Percentiles rank a stretch among this genome's conserved stretches.
Evolutionary conservation across 2,888 invertebrate genomes (phyloP).

Genomic region (Terebella lapidaria): DNA sequence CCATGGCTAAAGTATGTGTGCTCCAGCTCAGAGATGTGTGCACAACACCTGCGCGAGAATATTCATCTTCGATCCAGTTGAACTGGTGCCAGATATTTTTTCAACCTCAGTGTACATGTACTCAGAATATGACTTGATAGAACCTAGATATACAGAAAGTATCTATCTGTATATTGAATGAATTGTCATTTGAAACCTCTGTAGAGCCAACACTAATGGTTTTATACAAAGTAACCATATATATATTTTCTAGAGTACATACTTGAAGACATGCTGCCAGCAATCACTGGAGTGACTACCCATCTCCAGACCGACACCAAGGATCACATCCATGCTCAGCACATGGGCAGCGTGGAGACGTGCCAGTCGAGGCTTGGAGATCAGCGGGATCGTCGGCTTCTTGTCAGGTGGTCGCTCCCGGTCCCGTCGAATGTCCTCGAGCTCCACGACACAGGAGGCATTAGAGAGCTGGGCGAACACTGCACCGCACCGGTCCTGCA

Average conservation of each 20-base stretch:
- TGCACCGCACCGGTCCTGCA: conserved; percentile 85
- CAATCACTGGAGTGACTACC: conserved; percentile 89
- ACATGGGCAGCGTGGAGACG: conserved; percentile 82
- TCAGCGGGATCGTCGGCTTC: conserved; percentile 7
- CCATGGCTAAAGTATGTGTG: conserved; percentile 84
- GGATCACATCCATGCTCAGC: conserved; percentile 83
- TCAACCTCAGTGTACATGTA: too few species aligned
- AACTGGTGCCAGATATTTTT: too few species aligned
- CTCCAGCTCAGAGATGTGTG: conserved; percentile 86
- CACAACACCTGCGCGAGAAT: conserved; percentile 72
- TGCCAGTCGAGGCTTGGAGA: conserved; percentile 34
- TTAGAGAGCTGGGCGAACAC: conserved; percentile 80
- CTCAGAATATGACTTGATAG: too few species aligned
- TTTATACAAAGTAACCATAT: too few species aligned
- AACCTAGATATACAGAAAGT: too few species aligned
- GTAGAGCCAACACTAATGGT: too few species aligned
- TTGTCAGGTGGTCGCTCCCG: conserved; percentile 4
- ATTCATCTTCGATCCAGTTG: background rate
- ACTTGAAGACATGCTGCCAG: conserved; percentile 90
- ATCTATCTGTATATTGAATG: background rate
- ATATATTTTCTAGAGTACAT: too few species aligned
- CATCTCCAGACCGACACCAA: conserved; percentile 80
- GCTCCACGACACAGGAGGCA: conserved; percentile 66
- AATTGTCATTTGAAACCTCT: background rate
- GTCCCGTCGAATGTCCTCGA: conserved; percentile 21